These are phyloP conservation scores for Caenorhabditis virilis DNA, from an alignment of 2,888 invertebrate species.

Conservation along the genomic window DNA sequence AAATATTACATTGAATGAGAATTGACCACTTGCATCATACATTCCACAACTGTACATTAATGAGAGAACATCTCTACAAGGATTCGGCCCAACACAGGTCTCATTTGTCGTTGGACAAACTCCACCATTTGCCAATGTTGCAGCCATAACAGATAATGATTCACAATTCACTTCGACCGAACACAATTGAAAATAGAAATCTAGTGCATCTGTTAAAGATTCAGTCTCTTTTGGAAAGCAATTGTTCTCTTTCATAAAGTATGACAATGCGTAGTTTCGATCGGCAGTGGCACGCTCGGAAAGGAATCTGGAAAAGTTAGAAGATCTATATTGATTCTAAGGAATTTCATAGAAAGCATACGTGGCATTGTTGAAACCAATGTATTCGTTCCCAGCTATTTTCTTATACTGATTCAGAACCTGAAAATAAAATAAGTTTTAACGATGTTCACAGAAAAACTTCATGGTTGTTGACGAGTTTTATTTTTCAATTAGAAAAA, in stretches of 20 bases:
- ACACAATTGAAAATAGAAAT: slow-evolving; percentile 78
- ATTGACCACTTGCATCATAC: slow-evolving; percentile 56
- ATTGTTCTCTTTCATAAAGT: slow-evolving; percentile 86
- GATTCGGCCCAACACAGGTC: slow-evolving; percentile 73
- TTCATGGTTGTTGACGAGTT: too few relatives aligned
- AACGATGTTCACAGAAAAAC: too few relatives aligned
- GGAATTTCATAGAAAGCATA: too few relatives aligned
- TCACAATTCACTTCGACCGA: slow-evolving; percentile 94
- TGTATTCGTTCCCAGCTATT: slow-evolving; percentile 83
- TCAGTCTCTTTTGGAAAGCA: slow-evolving; percentile 54
- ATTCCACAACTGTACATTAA: slow-evolving; percentile 95
- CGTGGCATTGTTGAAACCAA: slow-evolving; percentile 75
- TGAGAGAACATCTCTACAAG: slow-evolving; percentile 93
- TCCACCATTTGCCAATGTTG: slow-evolving; percentile 88
- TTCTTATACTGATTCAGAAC: slow-evolving; percentile 69
- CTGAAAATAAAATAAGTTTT: too few relatives aligned
- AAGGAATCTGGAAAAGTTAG: too few relatives aligned
- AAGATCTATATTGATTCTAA: too few relatives aligned
- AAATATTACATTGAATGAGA: slow-evolving; percentile 81
- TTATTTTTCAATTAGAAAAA: too few relatives aligned
- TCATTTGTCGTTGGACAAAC: slow-evolving; percentile 66
- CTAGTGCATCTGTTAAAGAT: slow-evolving; percentile 71
- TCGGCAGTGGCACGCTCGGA: slow-evolving; percentile 89
- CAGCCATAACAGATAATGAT: slow-evolving; percentile 88
- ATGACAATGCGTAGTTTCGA: slow-evolving; percentile 92